These are phyloP conservation scores for Rutpela maculata DNA, from an alignment of 2,888 invertebrate species.

Conservation along the genomic window DNA sequence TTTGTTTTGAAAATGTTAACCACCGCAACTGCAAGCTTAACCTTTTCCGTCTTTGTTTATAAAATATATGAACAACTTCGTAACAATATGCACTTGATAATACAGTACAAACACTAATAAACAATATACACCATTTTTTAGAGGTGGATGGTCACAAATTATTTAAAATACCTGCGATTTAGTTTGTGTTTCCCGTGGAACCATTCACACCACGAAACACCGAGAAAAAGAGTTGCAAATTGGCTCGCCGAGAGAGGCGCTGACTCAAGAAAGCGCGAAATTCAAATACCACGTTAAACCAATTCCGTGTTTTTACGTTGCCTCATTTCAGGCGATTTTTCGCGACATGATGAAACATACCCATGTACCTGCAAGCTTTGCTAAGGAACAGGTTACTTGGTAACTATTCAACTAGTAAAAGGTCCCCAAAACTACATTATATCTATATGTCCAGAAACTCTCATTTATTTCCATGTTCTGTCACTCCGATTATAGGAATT, in stretches of 20 bases:
- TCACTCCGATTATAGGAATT: too few relatives aligned
- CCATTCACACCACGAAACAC: slow-evolving; percentile 63
- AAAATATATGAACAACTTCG: neutral
- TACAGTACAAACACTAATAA: slow-evolving; percentile 25
- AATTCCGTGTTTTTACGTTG: too few relatives aligned
- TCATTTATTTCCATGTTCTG: too few relatives aligned
- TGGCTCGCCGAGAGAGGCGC: slow-evolving; percentile 8
- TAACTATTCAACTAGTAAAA: too few relatives aligned
- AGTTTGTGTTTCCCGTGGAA: slow-evolving; percentile 66
- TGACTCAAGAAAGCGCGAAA: neutral
- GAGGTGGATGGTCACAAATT: slow-evolving; percentile 63
- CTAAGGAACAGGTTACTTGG: too few relatives aligned
- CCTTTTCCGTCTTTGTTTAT: neutral
- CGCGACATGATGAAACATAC: too few relatives aligned
- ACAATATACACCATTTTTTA: slow-evolving; percentile 39
- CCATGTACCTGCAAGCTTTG: too few relatives aligned
- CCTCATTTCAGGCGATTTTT: too few relatives aligned
- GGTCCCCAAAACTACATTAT: too few relatives aligned
- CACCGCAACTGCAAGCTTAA: neutral
- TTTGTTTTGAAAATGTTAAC: neutral
- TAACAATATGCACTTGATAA: slow-evolving; percentile 41
- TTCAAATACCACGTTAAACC: neutral
- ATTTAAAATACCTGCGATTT: slow-evolving; percentile 71
- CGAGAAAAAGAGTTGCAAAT: slow-evolving; percentile 61
- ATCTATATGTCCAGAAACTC: too few relatives aligned